Conservation (phyloP, 2,888 invertebrate genomes). For the Mayetiola destructor region DNA sequence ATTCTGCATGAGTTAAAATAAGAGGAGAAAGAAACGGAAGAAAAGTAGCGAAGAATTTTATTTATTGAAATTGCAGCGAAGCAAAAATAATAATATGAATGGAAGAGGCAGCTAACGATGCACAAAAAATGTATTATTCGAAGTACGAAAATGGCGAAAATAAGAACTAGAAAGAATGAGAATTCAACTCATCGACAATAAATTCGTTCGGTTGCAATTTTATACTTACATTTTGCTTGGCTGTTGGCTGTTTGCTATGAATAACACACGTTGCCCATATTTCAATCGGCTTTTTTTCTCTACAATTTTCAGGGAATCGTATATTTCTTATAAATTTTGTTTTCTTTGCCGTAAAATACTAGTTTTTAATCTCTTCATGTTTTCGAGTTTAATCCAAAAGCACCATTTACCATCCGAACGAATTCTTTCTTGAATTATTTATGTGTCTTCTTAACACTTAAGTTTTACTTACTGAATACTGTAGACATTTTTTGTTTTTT, state of each 20-base stretch:
- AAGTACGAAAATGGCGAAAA: not conserved
- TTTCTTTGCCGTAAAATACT: not conserved
- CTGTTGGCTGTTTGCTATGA: not conserved
- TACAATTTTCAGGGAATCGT: not conserved
- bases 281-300: slow-evolving; percentile 1
- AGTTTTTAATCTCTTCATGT: not conserved
- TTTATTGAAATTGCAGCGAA: not conserved
- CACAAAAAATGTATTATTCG: not conserved
- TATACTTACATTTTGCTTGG: not conserved
- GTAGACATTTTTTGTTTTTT: too few relatives aligned
- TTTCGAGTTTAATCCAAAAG: too few relatives aligned
- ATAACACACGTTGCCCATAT: slow-evolving; percentile 3
- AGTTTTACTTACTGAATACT: too few relatives aligned
- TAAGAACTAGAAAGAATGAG: slow-evolving; percentile 1
- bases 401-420: not conserved
- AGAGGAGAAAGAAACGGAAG: not conserved
- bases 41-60: slow-evolving; percentile 6
- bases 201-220: not conserved
- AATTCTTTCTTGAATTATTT: not conserved
- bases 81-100: not conserved
- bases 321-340: not conserved
- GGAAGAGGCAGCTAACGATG: not conserved
- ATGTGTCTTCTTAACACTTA: not conserved
- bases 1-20: too few relatives aligned
- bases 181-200: not conserved